These are phyloP conservation scores for Molanna angustata DNA, from an alignment of 2,888 invertebrate species.

Conservation along the genomic window DNA sequence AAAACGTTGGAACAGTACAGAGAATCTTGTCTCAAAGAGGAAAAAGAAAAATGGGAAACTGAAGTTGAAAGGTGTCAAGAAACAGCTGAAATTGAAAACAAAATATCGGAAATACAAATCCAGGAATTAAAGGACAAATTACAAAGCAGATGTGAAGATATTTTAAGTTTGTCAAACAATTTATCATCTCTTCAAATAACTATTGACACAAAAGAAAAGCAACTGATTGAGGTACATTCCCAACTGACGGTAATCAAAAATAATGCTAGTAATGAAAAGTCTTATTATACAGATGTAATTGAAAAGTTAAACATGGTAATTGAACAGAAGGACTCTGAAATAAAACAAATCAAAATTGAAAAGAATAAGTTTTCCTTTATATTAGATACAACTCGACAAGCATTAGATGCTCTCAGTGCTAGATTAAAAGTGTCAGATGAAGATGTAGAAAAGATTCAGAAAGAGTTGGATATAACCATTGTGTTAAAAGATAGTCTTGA, in stretches of 20 bases:
- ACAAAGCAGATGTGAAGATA: constrained; percentile 40
- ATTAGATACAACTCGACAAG: constrained; percentile 56
- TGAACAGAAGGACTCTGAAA: constrained; percentile 37
- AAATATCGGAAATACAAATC: constrained; percentile 39
- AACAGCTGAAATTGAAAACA: constrained; percentile 40
- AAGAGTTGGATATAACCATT: constrained; percentile 9
- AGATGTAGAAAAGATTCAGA: constrained; percentile 53
- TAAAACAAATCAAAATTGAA: constrained; percentile 49
- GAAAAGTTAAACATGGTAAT: constrained; percentile 4
- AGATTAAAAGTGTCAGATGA: constrained; percentile 58
- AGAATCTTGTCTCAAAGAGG: constrained; percentile 33
- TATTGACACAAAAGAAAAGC: constrained; percentile 3
- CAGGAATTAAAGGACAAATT: constrained; percentile 44
- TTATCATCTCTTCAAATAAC: not conserved
- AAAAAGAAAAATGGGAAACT: constrained; percentile 40
- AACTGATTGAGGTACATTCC: not conserved
- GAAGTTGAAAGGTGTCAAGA: constrained; percentile 44
- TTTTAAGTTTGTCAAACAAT: constrained; percentile 35
- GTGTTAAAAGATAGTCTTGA: constrained; percentile 4
- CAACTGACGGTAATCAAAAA: not conserved
- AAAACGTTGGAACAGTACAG: constrained; percentile 43
- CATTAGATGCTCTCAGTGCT: constrained; percentile 57
- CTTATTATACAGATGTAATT: constrained; percentile 4
- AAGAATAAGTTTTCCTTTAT: constrained; percentile 58
- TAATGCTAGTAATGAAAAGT: not conserved